Evolutionary conservation across 1,140 invertebrate species (phyloP), one percentile per base, ranked within the genome.

Genomic region (Drosophila pandora): DNA sequence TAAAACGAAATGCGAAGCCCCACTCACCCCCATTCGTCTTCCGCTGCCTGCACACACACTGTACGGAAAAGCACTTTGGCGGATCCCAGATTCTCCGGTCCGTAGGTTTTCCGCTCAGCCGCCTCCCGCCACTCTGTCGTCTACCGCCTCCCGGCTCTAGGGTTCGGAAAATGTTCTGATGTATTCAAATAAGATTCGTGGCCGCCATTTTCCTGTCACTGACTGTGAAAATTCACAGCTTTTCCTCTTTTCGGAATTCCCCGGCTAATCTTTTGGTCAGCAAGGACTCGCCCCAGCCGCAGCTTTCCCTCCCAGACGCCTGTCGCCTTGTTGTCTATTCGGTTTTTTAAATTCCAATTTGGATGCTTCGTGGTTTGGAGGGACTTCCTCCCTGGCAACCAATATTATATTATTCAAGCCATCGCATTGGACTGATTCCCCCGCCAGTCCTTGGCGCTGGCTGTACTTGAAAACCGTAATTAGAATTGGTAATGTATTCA

Each of bases 401-500:
- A 79, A 88, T 88, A 87, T 87, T 87, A 87, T 88, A 88, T 87
- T 88, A 84, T 84, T 84, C 80, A 85, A 85, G 76, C 76, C 81
- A 76, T 73, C 76, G 76, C 78, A 76, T 64, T 87, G 17, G 17
- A 17, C 43, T 13, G n/a, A 12, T n/a, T 43, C 12, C 39, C 39
- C n/a, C 62, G 73, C 71, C 80, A 68, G 21, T 23, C 61, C 43
- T 55, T 76, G 47, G 61, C 62, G 67, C 50, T 78, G 68, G 76
- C 64, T 89, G 79, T 83, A 79, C 84, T 88, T 88, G 84, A 88
- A 88, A 88, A 88, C 88, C 81, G 90, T 79, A 90, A 90, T 90
- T 90, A 90, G 89, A 90, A 90, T 90, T 90, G 89, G 75, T 89
- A 90, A 90, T 90, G 85, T 90, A 90, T 90, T 90, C 89, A 90